Evolutionary conservation across 2,888 invertebrate genomes (phyloP).

Genomic region (Plebejus melissa): DNA sequence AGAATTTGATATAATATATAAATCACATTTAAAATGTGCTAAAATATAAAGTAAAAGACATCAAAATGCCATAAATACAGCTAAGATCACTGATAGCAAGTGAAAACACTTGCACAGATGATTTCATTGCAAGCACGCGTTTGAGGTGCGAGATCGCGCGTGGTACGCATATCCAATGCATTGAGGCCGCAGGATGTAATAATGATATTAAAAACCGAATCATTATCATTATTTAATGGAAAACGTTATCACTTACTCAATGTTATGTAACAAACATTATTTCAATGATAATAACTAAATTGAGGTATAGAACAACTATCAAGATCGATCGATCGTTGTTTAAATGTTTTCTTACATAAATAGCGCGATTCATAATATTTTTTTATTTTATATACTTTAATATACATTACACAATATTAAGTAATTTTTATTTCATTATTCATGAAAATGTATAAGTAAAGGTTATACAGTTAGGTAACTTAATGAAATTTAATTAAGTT

Average conservation of each 20-base stretch:
- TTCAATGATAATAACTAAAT: neutral
- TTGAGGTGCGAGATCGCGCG: neutral
- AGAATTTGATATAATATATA: too few species aligned
- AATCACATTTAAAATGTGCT: too few species aligned
- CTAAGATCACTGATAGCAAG: neutral
- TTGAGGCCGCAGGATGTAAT: constrained; percentile 29
- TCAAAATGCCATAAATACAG: neutral
- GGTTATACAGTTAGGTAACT: neutral
- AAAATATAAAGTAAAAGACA: neutral
- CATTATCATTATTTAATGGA: neutral
- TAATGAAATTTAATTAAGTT: neutral
- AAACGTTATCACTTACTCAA: constrained; percentile 20
- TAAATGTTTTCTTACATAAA: too few species aligned
- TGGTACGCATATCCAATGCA: constrained; percentile 23
- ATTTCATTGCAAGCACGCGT: constrained; percentile 22
- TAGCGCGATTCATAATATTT: too few species aligned
- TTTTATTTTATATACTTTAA: neutral
- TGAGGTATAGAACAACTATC: neutral
- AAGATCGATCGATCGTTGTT: neutral
- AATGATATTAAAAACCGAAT: constrained; percentile 21
- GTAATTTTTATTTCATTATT: constrained; percentile 3
- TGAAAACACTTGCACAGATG: constrained; percentile 11
- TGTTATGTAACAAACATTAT: neutral
- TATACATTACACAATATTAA: neutral
- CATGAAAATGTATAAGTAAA: too few species aligned